Base-by-base conservation (phyloP, 2,113 vertebrate species). In the Promerops cafer region DNA sequence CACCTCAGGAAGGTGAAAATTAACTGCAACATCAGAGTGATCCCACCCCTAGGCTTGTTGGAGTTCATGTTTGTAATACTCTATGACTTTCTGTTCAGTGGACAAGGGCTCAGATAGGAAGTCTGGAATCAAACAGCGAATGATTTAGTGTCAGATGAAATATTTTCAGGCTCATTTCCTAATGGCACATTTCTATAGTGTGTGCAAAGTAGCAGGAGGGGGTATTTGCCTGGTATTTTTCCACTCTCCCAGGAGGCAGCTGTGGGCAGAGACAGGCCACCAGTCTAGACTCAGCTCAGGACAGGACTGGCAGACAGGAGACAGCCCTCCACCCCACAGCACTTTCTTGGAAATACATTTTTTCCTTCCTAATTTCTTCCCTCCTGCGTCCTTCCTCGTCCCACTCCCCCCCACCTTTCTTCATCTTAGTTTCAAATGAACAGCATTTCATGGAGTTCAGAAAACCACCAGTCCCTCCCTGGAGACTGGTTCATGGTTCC, bases 81-180 rank as follows among this genome's bases (percentile, higher is more conserved):
- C 35, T 26, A 0, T 47, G 35, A 30, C 50, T 71, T 77, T 64
- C 53, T 60, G 7, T 71, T 80, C 26, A 37, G 35, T 7, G 18
- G 31, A 39, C 16, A 37, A 44, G 11, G 13, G 28, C 39, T 83
- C 54, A 75, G 54, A n/a, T 61, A 44, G 40, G 45, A 88, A 77
- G 45, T 44, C 42, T 4, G 16, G 30, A 82, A 45, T 86, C 52
- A 89, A 80, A 60, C 23, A 83, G 15, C 44, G 68, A 69, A 77
- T 56, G 40, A 61, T 88, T 90, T 68, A 76, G n/a, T 69, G 45
- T 37, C n/a, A 90, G 45, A 56, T 80, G 7, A 86, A 92, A 40
- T 71, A 63, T 66, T 83, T 72, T 21, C 63, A 86, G 82, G 35
- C 61, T 92, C 71, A 28, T 94, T 92, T 87, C 70, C 50, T 82